Percentiles rank a stretch among this genome's conserved stretches.
These are phyloP conservation scores for Helarctos malayanus DNA, from an alignment of 2,797 vertebrate species.

Conservation along the genomic window DNA sequence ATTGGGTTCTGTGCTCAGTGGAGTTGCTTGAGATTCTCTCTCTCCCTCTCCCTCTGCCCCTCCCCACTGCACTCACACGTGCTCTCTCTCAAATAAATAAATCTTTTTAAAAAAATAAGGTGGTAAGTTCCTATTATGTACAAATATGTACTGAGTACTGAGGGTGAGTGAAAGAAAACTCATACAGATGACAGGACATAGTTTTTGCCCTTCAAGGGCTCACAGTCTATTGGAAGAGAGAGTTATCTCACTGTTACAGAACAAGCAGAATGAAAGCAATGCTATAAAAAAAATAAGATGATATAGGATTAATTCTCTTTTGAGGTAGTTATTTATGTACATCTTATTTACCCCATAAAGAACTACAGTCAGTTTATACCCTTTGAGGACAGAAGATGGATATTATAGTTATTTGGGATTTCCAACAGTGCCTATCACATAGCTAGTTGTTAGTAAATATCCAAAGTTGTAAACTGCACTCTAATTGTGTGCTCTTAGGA, in stretches of 20 bases:
- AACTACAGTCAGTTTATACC: neutral
- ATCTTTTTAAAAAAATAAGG: neutral
- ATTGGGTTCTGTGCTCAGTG: neutral
- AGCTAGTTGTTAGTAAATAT: neutral
- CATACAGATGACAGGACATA: neutral
- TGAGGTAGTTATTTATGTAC: neutral
- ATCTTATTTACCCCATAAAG: neutral
- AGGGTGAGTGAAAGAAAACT: neutral
- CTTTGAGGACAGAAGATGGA: neutral
- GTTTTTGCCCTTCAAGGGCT: neutral
- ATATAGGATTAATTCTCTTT: neutral
- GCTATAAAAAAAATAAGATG: neutral
- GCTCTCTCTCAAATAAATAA: neutral
- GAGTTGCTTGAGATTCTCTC: neutral
- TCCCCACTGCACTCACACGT: neutral
- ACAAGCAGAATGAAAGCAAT: slow-evolving; percentile 40
- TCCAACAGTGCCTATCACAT: slow-evolving; percentile 15
- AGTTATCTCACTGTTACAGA: neutral
- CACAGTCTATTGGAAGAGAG: neutral
- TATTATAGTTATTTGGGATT: slow-evolving; percentile 13
- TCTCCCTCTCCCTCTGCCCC: neutral
- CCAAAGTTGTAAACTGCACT: neutral
- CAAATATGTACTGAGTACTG: neutral
- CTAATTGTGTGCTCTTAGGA: neutral
- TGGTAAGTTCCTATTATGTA: neutral